These are phyloP conservation scores for Calyptommatus sinebrachiatus DNA, from an alignment of 2,113 vertebrate species.

Conservation along the genomic window DNA sequence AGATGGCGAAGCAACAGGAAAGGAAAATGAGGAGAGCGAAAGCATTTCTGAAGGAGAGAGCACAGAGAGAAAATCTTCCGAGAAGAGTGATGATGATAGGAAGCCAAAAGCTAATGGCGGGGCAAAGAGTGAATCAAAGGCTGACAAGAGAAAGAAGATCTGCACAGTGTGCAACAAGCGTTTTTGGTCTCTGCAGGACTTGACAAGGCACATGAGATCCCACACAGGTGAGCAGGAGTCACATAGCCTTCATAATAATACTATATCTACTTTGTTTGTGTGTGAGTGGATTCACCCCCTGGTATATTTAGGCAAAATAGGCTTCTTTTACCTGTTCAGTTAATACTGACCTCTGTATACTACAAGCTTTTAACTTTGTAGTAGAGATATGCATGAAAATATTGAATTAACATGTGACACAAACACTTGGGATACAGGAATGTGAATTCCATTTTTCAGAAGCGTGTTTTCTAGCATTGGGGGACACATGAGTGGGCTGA, in stretches of 20 bases:
- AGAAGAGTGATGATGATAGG: constrained; percentile 81
- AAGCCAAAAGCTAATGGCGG: constrained; percentile 81
- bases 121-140: constrained; percentile 74
- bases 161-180: constrained; percentile 92
- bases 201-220: constrained; percentile 95
- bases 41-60: constrained; percentile 79
- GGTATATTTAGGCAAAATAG: not conserved
- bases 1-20: constrained; percentile 58
- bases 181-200: constrained; percentile 98
- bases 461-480: too few species aligned
- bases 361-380: not conserved
- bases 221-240: constrained; percentile 85
- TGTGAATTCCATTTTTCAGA: too few species aligned
- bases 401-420: too few species aligned
- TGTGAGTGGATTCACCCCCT: not conserved
- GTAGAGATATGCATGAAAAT: too few species aligned
- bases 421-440: too few species aligned
- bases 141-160: constrained; percentile 97
- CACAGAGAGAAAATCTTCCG: constrained; percentile 71
- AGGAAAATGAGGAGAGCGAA: constrained; percentile 73
- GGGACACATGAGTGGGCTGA: too few species aligned
- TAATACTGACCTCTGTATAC: not conserved
- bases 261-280: not conserved
- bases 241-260: constrained; percentile 8
- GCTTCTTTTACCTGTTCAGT: not conserved